Evolutionary conservation across 2,888 invertebrate genomes (phyloP), one percentile per base, ranked within the genome.

Genomic region (Volucella inflata): DNA sequence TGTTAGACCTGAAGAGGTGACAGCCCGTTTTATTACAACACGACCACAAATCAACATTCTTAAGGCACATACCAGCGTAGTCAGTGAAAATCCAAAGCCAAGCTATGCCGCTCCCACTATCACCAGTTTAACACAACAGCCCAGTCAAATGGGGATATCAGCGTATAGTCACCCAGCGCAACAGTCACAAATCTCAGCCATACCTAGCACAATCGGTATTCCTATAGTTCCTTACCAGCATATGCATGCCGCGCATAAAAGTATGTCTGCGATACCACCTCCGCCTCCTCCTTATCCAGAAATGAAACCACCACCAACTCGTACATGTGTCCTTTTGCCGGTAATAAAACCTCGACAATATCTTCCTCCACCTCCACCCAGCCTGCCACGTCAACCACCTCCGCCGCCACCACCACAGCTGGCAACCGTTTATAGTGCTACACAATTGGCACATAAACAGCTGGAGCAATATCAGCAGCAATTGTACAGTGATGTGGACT

Each of bases 381-480:
- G 95, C 0, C 94, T 92, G 85, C 94, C 91, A 2, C 91, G 93
- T n/a, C 94, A 94, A 59, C 92, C 94, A 1, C 94, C 95, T 1
- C 95, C 95, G 4, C 93, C 94, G 10, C 93, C 94, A 10, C 95
- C 95, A 0, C 93, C 94, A 36, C 95, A 95, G 0, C 94, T 95
- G 51, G 93, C 96, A 3, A 95, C 96, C 0, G 96, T 96, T 0
- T 94, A 95, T 0, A 95, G 95, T 88, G 94, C 95, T 44, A 94
- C 94, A 88, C 95, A 95, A 88, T 92, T 96, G 53, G 95, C 95
- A 0, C 93, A 95, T 16, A 95, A 95, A 30, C 97, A 97, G 90
- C 95, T 97, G 83, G 96, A 97, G 87, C 95, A 97, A 89, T 98
- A 97, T 89, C 96, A 97, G 89, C 97, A 97, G 89, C 97, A 97